Evolutionary conservation across 2,797 vertebrate species (phyloP).

Genomic region (Spinibarbus caldwelli): DNA sequence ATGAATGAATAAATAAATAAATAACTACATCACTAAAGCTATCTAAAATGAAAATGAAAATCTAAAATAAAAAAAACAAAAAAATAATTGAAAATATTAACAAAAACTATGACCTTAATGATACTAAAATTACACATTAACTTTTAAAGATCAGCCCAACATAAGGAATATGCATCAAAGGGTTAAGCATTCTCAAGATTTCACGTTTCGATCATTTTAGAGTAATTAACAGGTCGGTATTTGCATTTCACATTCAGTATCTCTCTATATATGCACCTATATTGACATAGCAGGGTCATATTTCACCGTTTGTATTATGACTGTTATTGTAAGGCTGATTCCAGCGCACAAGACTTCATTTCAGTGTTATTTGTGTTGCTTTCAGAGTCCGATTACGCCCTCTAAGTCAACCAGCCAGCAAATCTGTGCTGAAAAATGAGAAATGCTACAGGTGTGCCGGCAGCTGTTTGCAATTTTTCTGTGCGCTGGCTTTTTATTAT

Average conservation of each 20-base stretch:
- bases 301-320: constrained; percentile 41
- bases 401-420: constrained; percentile 60
- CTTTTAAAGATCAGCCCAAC: neutral
- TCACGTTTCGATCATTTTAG: neutral
- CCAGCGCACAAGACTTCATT: constrained; percentile 49
- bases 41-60: too few relatives aligned
- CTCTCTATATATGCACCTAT: neutral
- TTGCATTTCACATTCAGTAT: neutral
- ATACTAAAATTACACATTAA: neutral
- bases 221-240: neutral
- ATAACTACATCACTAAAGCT: too few relatives aligned
- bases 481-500: constrained; percentile 56
- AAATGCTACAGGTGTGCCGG: constrained; percentile 73
- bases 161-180: neutral
- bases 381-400: constrained; percentile 51
- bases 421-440: constrained; percentile 55
- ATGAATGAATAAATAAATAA: too few relatives aligned
- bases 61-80: too few relatives aligned
- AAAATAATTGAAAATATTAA: neutral
- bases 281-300: constrained; percentile 35
- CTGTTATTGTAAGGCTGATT: constrained; percentile 47
- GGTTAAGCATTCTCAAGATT: neutral
- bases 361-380: constrained; percentile 46
- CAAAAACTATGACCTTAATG: neutral
- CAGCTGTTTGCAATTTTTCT: constrained; percentile 78